Conservation (phyloP, 2,113 vertebrate genomes). For the Heterotis niloticus region DNA sequence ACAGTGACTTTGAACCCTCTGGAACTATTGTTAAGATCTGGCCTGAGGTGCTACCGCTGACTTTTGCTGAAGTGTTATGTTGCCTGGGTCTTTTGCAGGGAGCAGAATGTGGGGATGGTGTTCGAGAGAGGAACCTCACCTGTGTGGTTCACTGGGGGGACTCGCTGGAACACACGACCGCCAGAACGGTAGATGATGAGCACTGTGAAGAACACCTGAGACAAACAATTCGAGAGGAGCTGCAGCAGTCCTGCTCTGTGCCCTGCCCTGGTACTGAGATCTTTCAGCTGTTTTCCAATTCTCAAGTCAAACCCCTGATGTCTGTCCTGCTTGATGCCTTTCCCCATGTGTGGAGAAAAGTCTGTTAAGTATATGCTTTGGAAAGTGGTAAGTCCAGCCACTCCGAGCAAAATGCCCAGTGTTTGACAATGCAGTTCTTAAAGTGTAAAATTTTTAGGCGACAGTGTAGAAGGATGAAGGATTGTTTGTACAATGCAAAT, state of each 20-base stretch:
- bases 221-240: constrained; percentile 56
- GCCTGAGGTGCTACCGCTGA: not conserved
- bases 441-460: no score
- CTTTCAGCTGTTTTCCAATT: accelerated
- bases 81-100: constrained; percentile 61
- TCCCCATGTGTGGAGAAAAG: not conserved
- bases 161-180: constrained; percentile 42
- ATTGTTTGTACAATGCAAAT: not conserved
- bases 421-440: not conserved
- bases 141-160: constrained; percentile 77
- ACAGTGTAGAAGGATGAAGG: not conserved
- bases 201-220: constrained; percentile 70
- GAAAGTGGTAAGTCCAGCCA: not conserved
- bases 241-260: constrained; percentile 77
- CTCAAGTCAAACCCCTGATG: not conserved
- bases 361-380: not conserved
- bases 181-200: constrained; percentile 54
- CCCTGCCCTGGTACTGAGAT: constrained; percentile 81
- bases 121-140: constrained; percentile 71
- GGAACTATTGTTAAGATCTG: no score
- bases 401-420: not conserved
- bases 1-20: no score
- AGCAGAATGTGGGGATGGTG: constrained; percentile 87
- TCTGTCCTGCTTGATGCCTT: not conserved
- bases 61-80: not conserved